A percentile compares a stretch with the other conserved stretches of the same genome.
Conservation (phyloP, 2,113 vertebrate genomes). For the Channa maculata region DNA sequence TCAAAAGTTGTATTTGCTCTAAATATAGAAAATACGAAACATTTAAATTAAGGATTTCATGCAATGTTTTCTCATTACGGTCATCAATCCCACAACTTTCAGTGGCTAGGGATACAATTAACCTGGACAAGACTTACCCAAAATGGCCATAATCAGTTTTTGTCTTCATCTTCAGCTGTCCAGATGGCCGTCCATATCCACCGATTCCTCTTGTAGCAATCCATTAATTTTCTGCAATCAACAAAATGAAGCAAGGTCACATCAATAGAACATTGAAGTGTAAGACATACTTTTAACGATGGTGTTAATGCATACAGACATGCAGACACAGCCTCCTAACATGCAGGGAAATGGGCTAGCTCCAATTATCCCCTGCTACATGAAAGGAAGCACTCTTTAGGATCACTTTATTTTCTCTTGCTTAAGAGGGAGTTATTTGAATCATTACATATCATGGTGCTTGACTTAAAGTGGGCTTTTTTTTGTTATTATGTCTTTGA, state of each 20-base stretch:
- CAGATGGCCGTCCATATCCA: background rate
- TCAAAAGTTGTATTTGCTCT: too few relatives aligned
- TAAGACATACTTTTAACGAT: background rate
- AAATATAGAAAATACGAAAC: too few relatives aligned
- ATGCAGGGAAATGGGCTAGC: slow-evolving; percentile 20
- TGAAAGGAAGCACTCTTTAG: slow-evolving; percentile 48
- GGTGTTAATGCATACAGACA: background rate
- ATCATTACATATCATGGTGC: slow-evolving; percentile 51
- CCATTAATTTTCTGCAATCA: slow-evolving; percentile 23
- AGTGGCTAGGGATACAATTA: background rate
- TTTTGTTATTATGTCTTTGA: slow-evolving; percentile 53
- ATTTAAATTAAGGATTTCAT: too few relatives aligned
- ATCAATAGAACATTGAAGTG: background rate
- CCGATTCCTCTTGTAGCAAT: background rate
- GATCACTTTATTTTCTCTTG: slow-evolving; percentile 33
- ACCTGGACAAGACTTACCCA: background rate
- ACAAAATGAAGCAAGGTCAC: background rate
- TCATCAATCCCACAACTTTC: background rate
- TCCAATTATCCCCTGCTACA: slow-evolving; percentile 43
- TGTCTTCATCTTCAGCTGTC: background rate
- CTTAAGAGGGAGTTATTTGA: slow-evolving; percentile 48
- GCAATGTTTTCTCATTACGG: background rate
- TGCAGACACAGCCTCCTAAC: slow-evolving; percentile 11
- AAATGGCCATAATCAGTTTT: background rate
- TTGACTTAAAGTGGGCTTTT: slow-evolving; percentile 48